Conservation (phyloP, 2,113 vertebrate species). For the Labrus mixtus region DNA sequence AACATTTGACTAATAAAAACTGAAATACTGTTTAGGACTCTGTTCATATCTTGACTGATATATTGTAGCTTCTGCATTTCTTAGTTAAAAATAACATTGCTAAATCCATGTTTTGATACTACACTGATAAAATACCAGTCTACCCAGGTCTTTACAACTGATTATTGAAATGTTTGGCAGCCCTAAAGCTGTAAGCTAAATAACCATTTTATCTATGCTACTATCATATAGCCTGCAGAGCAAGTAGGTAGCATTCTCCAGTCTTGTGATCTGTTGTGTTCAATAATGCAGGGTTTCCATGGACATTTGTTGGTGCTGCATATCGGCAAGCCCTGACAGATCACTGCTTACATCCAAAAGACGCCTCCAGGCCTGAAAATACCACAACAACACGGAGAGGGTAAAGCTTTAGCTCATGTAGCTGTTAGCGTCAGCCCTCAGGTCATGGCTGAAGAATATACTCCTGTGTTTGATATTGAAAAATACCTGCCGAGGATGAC, state of each 20-base stretch:
- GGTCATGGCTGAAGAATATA: constrained; percentile 24
- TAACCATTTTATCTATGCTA: background rate
- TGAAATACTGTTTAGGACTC: too few species aligned
- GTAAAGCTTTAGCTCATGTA: constrained; percentile 20
- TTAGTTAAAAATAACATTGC: too few species aligned
- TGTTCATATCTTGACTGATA: too few species aligned
- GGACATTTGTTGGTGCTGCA: constrained; percentile 35
- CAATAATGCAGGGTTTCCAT: constrained; percentile 16
- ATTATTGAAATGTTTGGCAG: too few species aligned
- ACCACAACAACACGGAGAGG: constrained; percentile 30
- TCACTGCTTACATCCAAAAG: constrained; percentile 25
- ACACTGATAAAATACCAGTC: too few species aligned
- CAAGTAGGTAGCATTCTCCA: background rate
- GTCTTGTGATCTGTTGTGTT: background rate
- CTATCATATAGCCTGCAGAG: background rate
- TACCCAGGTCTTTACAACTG: too few species aligned
- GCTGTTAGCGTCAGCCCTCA: constrained; percentile 35
- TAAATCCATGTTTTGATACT: too few species aligned
- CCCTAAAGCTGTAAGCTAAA: too few species aligned
- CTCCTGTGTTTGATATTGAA: constrained; percentile 23
- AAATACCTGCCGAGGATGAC: constrained; percentile 12
- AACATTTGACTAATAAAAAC: too few species aligned
- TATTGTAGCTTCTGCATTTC: too few species aligned
- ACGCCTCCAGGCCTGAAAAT: constrained; percentile 39
- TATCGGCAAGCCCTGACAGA: constrained; percentile 52